These are phyloP conservation scores for Myotis planiceps DNA, from an alignment of 2,797 vertebrate species.

Conservation along the genomic window DNA sequence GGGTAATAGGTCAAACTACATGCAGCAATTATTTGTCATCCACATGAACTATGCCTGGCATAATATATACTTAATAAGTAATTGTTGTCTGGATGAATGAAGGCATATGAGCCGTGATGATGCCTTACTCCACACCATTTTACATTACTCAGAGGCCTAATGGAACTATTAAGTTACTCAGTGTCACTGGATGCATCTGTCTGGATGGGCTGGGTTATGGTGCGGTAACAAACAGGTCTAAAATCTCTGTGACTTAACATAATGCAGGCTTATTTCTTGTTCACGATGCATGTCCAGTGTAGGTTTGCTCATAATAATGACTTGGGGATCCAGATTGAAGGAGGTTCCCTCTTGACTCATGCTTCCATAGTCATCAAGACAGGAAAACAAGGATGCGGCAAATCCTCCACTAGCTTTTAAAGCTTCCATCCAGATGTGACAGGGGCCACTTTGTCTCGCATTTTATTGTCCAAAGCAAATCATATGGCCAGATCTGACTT, in stretches of 20 bases:
- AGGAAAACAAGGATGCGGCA: not conserved
- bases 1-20: not conserved
- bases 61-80: not conserved
- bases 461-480: constrained; percentile 40
- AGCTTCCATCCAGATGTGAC: not conserved
- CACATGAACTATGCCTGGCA: not conserved
- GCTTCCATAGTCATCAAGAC: not conserved
- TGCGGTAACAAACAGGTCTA: not conserved
- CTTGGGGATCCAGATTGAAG: not conserved
- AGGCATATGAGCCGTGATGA: not conserved
- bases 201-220: not conserved
- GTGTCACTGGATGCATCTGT: not conserved
- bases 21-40: not conserved
- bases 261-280: not conserved
- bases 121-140: not conserved
- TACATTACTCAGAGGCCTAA: not conserved
- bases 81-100: not conserved
- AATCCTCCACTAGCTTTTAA: not conserved
- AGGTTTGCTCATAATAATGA: not conserved
- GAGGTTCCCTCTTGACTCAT: not conserved
- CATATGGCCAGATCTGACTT: not conserved
- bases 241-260: not conserved
- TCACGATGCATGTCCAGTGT: not conserved
- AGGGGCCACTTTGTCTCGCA: not conserved
- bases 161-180: not conserved